These are phyloP conservation scores for Thera obeliscata DNA, from an alignment of 2,888 invertebrate species.

Conservation along the genomic window DNA sequence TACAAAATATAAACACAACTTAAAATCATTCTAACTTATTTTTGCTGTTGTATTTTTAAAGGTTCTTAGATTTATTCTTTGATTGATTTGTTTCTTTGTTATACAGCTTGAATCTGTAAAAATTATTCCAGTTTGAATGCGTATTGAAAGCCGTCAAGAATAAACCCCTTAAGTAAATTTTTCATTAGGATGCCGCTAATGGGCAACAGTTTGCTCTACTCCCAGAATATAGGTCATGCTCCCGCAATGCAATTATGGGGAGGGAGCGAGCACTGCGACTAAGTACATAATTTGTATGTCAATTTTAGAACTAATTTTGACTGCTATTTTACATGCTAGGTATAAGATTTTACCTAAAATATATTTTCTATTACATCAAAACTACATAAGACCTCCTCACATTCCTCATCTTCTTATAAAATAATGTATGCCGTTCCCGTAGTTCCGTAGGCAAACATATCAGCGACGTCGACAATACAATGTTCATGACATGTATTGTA, in stretches of 20 bases:
- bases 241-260: slow-evolving; percentile 15
- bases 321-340: not conserved
- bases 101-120: no score
- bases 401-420: no score
- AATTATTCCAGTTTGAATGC: not conserved
- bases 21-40: no score
- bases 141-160: not conserved
- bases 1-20: no score
- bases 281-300: not conserved
- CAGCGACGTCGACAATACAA: not conserved
- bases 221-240: slow-evolving; percentile 12
- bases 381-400: no score
- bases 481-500: not conserved
- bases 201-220: not conserved
- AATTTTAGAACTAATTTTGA: slow-evolving; percentile 7
- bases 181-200: slow-evolving; percentile 8
- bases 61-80: no score
- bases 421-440: not conserved
- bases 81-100: no score
- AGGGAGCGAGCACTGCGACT: not conserved
- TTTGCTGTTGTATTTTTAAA: no score
- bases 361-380: no score
- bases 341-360: not conserved
- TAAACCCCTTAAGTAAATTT: not conserved
- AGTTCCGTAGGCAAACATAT: not conserved